phyloP scores from a whole-genome alignment of 2,113 vertebrate genomes.

The Triplophysa rosa region DNA sequence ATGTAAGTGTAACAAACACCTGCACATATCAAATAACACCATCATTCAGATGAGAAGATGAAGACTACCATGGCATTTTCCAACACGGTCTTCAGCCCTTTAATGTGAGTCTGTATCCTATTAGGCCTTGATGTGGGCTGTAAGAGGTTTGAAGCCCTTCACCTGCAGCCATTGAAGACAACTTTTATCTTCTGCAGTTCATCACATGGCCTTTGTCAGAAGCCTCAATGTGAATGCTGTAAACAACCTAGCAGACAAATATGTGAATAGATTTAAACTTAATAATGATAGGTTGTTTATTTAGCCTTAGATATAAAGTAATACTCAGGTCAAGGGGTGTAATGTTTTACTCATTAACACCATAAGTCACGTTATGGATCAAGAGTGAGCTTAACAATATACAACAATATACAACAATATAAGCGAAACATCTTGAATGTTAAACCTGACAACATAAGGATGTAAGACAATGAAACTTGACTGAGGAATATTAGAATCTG shows the following conservation, averaged over 20 bases:
- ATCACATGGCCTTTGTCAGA: slow-evolving; percentile 36
- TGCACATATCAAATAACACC: slow-evolving; percentile 41
- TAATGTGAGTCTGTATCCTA: slow-evolving; percentile 35
- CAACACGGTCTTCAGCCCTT: slow-evolving; percentile 23
- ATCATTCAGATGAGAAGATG: slow-evolving; percentile 17
- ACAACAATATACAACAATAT: slow-evolving; percentile 1
- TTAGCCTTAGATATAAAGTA: neutral
- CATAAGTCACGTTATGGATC: neutral
- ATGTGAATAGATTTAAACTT: slow-evolving; percentile 15
- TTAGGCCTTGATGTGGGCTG: slow-evolving; percentile 42
- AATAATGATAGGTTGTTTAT: neutral
- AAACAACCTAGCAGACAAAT: neutral
- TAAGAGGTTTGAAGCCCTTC: slow-evolving; percentile 33
- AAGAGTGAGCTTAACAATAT: neutral
- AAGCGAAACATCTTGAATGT: neutral
- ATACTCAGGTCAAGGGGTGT: no score
- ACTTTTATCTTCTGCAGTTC: slow-evolving; percentile 29
- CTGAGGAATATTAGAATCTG: neutral
- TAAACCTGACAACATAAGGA: neutral
- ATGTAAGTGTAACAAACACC: slow-evolving; percentile 38
- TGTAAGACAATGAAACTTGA: neutral
- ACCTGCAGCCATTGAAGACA: slow-evolving; percentile 31
- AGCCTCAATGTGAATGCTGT: neutral
- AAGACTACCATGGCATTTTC: slow-evolving; percentile 16
- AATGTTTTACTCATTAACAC: neutral